A percentile compares a stretch with the other conserved stretches of the same genome.
These are phyloP conservation scores for Crocodylus rhombifer DNA, from an alignment of 2,797 vertebrate genomes.

Conservation along the genomic window DNA sequence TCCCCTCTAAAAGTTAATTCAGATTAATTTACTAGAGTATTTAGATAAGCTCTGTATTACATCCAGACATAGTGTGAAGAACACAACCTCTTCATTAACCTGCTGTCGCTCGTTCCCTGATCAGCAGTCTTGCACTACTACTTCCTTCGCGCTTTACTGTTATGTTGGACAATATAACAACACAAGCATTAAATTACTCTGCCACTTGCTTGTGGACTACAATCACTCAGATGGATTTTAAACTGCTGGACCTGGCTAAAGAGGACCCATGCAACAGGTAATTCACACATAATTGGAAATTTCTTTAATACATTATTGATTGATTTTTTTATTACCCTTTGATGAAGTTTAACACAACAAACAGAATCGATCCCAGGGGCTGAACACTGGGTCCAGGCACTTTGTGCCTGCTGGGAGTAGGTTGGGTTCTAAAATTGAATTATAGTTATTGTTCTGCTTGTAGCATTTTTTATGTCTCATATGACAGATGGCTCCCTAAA, in stretches of 20 bases:
- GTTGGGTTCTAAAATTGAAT: conserved; percentile 69
- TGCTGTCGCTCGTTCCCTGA: background rate
- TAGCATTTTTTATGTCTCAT: conserved; percentile 60
- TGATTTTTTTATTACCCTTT: conserved; percentile 53
- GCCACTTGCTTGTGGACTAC: background rate
- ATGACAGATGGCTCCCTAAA: conserved; percentile 80
- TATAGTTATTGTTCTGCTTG: conserved; percentile 74
- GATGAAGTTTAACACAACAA: conserved; percentile 69
- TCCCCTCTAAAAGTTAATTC: conserved; percentile 2
- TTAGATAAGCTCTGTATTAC: background rate
- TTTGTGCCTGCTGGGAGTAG: conserved; percentile 19
- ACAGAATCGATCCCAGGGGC: conserved; percentile 44
- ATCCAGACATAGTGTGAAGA: background rate
- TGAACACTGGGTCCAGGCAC: background rate
- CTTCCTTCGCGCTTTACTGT: background rate
- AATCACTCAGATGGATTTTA: background rate
- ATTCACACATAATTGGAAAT: conserved; percentile 44
- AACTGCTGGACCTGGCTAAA: background rate
- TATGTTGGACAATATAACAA: background rate
- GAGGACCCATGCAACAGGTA: conserved; percentile 6
- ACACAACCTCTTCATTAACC: background rate
- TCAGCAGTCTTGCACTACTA: background rate
- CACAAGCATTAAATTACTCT: background rate
- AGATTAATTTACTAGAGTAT: conserved; percentile 40
- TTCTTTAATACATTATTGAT: conserved; percentile 60